Evolutionary conservation across 2,113 vertebrate species (phyloP), one percentile per base, ranked within the genome.

Genomic region (Forbesichthys papilliferus): DNA sequence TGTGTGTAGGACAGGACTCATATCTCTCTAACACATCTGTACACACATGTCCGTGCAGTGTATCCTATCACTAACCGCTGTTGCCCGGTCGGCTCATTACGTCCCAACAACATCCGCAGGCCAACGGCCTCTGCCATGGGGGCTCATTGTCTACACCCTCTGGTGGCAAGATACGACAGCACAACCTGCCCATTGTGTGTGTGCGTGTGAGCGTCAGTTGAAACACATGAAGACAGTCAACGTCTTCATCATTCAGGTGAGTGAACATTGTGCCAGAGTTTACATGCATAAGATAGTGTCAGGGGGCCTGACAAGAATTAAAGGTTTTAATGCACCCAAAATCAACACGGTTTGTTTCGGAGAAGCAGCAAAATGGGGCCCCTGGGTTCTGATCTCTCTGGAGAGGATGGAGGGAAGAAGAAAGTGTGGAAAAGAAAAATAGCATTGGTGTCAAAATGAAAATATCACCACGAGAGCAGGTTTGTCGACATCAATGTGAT

Each of bases 71-170:
- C 60, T 63, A 63, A 60, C 79, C 73, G 78, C 82, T 85, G 75
- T 81, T 81, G 71, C 76, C 69, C 75, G 53, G 42, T 76, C 68
- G 68, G 56, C 58, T 76, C 68, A 49, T 84, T 78, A 64, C 70
- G 75, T 55, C 48, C 7, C 71, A 66, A 73, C 51, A 47, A 80
- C 85, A 87, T 87, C 87, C 82, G 78, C 84, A 86, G 70, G 65
- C 75, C 85, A 62, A 78, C 64, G 36, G 36, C 79, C 73, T 63
- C 69, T 74, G 66, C 48, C 81, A 91, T 88, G 88, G 83, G 90
- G 90, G 90, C 73, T 83, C 75, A 91, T 89, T 91, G 77, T 92
- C 82, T 89, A 89, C 87, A 84, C 91, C 92, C 90, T 92, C 91
- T 93, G 87, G 86, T 92, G 92, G 91, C 82, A 73, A 78, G 83